Conservation (phyloP, 2,113 vertebrate genomes). For the Ctenodactylus gundi region DNA sequence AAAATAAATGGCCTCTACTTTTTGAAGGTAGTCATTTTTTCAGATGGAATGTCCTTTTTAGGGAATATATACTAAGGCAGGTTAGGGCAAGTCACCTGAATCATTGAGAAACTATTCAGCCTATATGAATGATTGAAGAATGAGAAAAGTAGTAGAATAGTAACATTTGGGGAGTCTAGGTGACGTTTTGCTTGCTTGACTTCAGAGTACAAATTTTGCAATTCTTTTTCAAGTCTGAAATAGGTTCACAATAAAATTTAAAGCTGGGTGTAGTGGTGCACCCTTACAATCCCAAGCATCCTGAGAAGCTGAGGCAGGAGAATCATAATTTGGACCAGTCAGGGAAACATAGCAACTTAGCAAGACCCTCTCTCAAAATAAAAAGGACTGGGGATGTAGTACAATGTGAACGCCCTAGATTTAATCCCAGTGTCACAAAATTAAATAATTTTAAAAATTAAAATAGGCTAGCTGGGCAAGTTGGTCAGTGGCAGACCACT, state of each 20-base stretch:
- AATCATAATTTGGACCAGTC: too few species aligned
- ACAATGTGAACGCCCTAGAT: too few species aligned
- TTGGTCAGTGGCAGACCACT: too few species aligned
- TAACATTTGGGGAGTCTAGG: background rate
- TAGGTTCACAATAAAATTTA: background rate
- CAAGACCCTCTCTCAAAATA: too few species aligned
- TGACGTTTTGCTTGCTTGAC: background rate
- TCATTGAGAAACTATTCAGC: background rate
- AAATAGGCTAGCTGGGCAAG: too few species aligned
- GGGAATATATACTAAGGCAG: background rate
- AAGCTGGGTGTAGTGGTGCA: too few species aligned
- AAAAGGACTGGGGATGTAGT: background rate
- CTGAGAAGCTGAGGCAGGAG: too few species aligned
- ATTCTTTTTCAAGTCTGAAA: too few species aligned
- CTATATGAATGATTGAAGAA: background rate
- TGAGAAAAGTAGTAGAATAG: background rate
- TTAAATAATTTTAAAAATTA: too few species aligned
- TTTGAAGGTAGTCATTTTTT: background rate
- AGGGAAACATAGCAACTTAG: too few species aligned
- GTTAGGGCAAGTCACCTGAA: background rate
- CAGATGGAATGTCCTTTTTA: background rate
- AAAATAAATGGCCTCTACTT: background rate
- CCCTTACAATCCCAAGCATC: too few species aligned
- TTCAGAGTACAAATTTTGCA: background rate
- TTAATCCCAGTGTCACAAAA: too few species aligned